Conservation (phyloP, 2,113 vertebrate genomes). For the Xiphophorus maculatus region DNA sequence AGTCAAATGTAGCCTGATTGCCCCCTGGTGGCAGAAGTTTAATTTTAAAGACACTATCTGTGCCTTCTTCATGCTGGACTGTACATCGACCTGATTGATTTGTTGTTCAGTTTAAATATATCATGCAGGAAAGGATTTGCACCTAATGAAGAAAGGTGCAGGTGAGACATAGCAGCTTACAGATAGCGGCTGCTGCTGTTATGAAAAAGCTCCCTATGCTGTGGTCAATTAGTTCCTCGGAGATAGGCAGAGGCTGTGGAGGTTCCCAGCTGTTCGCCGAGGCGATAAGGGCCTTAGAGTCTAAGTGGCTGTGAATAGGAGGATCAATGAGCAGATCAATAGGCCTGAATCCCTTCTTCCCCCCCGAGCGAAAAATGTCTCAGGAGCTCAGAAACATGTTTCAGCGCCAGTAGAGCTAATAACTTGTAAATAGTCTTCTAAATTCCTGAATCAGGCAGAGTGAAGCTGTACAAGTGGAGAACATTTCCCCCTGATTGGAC, state of each 20-base stretch:
- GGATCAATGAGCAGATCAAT: slow-evolving; percentile 69
- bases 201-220: slow-evolving; percentile 35
- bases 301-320: slow-evolving; percentile 69
- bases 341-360: slow-evolving; percentile 47
- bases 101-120: slow-evolving; percentile 18
- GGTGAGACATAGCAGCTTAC: slow-evolving; percentile 13
- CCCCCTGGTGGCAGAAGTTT: slow-evolving; percentile 67
- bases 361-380: slow-evolving; percentile 44
- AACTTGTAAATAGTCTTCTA: slow-evolving; percentile 22
- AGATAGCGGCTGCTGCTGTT: slow-evolving; percentile 27
- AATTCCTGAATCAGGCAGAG: slow-evolving; percentile 2
- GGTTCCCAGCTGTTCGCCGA: slow-evolving; percentile 49
- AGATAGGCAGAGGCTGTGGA: slow-evolving; percentile 22
- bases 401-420: slow-evolving; percentile 44
- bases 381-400: slow-evolving; percentile 36
- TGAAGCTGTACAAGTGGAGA: neutral
- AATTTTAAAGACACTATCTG: slow-evolving; percentile 1
- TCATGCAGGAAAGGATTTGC: slow-evolving; percentile 26
- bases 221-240: slow-evolving; percentile 49
- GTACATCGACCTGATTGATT: slow-evolving; percentile 36
- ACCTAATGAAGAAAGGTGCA: slow-evolving; percentile 12
- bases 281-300: slow-evolving; percentile 64
- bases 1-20: slow-evolving; percentile 39
- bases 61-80: slow-evolving; percentile 3
- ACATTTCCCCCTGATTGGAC: neutral